Percentiles rank a stretch among this genome's conserved stretches.
These are phyloP conservation scores for Nothocercus julius DNA, from an alignment of 2,113 vertebrate genomes.

Conservation along the genomic window DNA sequence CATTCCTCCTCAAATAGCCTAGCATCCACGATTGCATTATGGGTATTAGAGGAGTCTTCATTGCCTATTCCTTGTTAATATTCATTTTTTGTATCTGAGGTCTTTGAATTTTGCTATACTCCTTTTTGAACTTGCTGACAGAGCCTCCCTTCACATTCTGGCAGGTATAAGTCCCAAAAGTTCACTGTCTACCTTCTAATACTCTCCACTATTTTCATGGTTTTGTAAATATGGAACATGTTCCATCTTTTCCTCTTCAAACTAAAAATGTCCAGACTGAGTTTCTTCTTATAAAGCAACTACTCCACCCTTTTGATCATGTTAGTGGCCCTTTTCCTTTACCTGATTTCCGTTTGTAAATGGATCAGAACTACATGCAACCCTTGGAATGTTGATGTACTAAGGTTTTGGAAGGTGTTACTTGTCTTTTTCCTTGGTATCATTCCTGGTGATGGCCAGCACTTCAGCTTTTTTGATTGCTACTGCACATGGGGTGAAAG, in stretches of 20 bases:
- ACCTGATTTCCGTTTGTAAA: neutral
- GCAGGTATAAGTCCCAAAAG: neutral
- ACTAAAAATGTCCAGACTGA: neutral
- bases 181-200: neutral
- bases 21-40: neutral
- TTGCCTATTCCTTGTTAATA: neutral
- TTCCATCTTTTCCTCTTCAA: neutral
- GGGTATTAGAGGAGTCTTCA: neutral
- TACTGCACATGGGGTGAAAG: neutral
- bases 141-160: neutral
- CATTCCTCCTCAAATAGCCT: neutral
- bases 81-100: neutral
- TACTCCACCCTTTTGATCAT: neutral
- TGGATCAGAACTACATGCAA: neutral
- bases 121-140: neutral
- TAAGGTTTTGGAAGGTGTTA: neutral
- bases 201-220: fast-evolving
- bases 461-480: neutral
- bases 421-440: neutral
- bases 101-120: neutral
- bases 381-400: no score
- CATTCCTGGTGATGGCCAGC: neutral
- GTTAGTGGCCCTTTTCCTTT: no score
- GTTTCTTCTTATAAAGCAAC: neutral
- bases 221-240: neutral